A percentile compares a stretch with the other conserved stretches of the same genome.
phyloP scores from a whole-genome alignment of 2,113 vertebrate genomes.

The Lagopus muta region DNA sequence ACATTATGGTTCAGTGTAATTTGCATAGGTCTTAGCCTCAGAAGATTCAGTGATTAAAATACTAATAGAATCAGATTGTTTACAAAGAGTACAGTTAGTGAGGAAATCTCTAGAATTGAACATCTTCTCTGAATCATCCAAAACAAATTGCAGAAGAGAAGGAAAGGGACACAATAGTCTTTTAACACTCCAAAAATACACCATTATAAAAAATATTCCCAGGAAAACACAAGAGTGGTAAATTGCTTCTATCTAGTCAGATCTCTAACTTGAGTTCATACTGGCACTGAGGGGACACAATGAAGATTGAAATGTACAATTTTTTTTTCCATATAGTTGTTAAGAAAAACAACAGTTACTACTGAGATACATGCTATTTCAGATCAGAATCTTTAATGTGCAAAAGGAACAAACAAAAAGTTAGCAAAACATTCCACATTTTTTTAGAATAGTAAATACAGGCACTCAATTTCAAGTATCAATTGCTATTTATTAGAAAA shows the following conservation, averaged over 20 bases:
- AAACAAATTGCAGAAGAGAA: not conserved
- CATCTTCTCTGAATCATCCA: not conserved
- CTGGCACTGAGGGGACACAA: not conserved
- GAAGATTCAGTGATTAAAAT: constrained; percentile 2
- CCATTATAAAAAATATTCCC: not conserved
- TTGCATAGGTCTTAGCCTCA: not conserved
- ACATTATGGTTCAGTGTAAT: not conserved
- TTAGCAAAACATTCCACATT: not conserved
- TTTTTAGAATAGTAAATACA: not conserved
- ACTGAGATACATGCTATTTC: not conserved
- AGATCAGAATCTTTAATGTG: not conserved
- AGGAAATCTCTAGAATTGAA: not conserved
- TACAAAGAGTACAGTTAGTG: constrained; percentile 11
- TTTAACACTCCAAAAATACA: not conserved
- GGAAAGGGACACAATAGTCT: not conserved
- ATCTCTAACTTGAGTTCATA: not conserved
- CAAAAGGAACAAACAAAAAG: not conserved
- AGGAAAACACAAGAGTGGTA: not conserved
- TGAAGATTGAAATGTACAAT: not conserved
- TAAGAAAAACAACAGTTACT: not conserved
- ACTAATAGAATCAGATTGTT: not conserved
- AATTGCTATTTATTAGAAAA: not conserved
- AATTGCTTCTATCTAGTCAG: not conserved
- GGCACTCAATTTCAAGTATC: not conserved
- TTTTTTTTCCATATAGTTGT: not conserved